A percentile compares a stretch with the other conserved stretches of the same genome.
phyloP scores from a whole-genome alignment of 2,797 vertebrate species.

The Eospalax fontanierii region DNA sequence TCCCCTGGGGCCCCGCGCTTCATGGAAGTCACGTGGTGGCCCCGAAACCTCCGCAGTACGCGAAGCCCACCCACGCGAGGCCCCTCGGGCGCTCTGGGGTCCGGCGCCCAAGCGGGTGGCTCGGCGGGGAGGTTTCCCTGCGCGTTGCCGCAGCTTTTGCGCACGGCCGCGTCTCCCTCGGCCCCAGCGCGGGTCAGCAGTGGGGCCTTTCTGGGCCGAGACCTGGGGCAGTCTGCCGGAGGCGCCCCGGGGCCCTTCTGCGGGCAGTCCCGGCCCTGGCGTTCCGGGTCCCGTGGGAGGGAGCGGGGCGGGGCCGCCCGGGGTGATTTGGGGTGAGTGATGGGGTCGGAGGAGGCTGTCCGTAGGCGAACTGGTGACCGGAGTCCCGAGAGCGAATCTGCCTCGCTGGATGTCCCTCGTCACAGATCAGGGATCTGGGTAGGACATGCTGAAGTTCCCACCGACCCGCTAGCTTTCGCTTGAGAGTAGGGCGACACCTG shows the following conservation, averaged over 20 bases:
- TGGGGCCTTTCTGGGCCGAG: too few species aligned
- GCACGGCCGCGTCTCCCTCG: too few species aligned
- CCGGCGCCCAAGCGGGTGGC: too few species aligned
- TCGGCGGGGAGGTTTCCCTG: too few species aligned
- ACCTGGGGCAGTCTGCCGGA: too few species aligned
- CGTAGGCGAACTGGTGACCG: not conserved
- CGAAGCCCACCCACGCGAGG: constrained; percentile 67
- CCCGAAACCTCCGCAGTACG: constrained; percentile 74
- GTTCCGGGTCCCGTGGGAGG: not conserved
- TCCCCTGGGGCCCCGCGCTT: constrained; percentile 22
- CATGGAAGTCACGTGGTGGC: constrained; percentile 88
- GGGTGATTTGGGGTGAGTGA: not conserved
- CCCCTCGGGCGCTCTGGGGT: too few species aligned
- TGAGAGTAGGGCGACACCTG: not conserved
- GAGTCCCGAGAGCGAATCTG: not conserved
- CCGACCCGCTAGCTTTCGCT: not conserved
- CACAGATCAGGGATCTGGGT: not conserved
- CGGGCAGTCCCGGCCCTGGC: not conserved
- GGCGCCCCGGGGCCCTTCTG: not conserved
- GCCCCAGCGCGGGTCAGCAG: too few species aligned
- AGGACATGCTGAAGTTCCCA: not conserved
- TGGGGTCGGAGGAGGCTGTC: not conserved
- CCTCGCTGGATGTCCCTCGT: not conserved
- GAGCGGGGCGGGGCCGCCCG: not conserved
- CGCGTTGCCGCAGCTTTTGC: too few species aligned